Base-by-base conservation (phyloP, 2,113 vertebrate genomes). In the Baryphthengus martii region DNA sequence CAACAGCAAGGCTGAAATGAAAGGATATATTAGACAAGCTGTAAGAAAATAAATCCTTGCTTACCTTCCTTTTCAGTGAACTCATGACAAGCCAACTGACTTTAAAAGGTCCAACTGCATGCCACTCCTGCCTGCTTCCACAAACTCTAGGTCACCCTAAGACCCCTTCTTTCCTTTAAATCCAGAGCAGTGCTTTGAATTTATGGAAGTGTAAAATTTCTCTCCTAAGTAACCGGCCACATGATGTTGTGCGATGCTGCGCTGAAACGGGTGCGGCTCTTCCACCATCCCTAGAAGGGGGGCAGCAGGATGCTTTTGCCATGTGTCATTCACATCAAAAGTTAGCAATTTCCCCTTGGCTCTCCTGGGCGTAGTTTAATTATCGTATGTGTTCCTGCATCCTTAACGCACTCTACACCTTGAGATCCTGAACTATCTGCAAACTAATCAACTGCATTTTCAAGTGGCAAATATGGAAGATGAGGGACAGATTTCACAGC, bases 131-230 rank as follows among this genome's bases (percentile, higher is more conserved):
- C 33, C 23, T 76, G 63, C 26, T 89, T 70, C 37, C 28, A 14
- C n/a, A 28, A 68, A 44, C 16, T 23, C 17, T 13, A 0, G 5
- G 10, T 33, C 39, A 44, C 20, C 16, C 18, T 61, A 1, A 0
- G 4, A 37, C 20, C 18, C 20, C 20, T 81, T 66, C 55, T 39
- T 63, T 24, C 33, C 10, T 45, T 68, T 45, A 50, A 80, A 86
- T 74, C 53, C 37, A 52, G 29, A 63, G 26, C 0, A 0, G 28
- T 42, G 56, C 73, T 95, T 62, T 50, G 21, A 73, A 45, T 17
- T 44, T 35, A 29, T 23, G 16, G 2, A 66, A 70, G 29, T 12
- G 11, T 17, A 45, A 28, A 19, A 49, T 63, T 65, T 79, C 37
- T 76, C 31, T 49, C 62, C 31, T 49, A 49, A 56, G 28, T 23